phyloP scores from a whole-genome alignment of 2,888 invertebrate species.

The Napeogenes sylphis region DNA sequence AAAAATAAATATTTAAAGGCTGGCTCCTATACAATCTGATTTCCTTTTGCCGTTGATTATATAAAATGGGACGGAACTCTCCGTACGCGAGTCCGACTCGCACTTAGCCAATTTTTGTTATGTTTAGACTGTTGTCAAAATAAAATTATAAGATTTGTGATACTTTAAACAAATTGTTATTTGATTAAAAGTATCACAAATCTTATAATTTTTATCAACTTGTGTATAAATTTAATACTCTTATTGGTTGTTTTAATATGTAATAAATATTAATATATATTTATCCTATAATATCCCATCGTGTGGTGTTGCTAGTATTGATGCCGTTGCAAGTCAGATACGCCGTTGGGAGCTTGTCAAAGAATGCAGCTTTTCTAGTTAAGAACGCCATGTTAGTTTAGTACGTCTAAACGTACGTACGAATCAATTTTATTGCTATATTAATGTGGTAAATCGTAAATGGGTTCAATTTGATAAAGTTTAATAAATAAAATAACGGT shows the following conservation, averaged over 20 bases:
- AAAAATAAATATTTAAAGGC: too few species aligned
- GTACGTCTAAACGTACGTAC: not conserved
- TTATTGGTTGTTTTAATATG: not conserved
- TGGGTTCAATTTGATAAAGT: not conserved
- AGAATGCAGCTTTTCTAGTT: slow-evolving; percentile 40
- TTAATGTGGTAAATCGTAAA: not conserved
- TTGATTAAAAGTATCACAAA: not conserved
- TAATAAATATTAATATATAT: not conserved
- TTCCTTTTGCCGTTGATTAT: too few species aligned
- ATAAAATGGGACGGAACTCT: too few species aligned
- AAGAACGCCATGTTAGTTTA: slow-evolving; percentile 1
- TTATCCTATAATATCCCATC: not conserved
- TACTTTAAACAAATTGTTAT: too few species aligned
- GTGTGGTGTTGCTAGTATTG: slow-evolving; percentile 8
- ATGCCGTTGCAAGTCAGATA: slow-evolving; percentile 19
- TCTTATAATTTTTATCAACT: too few species aligned
- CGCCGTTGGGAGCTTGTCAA: slow-evolving; percentile 22
- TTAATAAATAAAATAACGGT: not conserved
- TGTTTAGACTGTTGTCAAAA: too few species aligned
- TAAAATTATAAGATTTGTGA: too few species aligned
- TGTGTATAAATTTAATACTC: too few species aligned
- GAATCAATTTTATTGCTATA: slow-evolving; percentile 2
- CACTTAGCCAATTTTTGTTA: too few species aligned
- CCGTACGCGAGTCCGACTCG: too few species aligned
- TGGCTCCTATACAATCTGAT: too few species aligned